phyloP scores from a whole-genome alignment of 2,797 vertebrate species.

The Tinamus major region DNA sequence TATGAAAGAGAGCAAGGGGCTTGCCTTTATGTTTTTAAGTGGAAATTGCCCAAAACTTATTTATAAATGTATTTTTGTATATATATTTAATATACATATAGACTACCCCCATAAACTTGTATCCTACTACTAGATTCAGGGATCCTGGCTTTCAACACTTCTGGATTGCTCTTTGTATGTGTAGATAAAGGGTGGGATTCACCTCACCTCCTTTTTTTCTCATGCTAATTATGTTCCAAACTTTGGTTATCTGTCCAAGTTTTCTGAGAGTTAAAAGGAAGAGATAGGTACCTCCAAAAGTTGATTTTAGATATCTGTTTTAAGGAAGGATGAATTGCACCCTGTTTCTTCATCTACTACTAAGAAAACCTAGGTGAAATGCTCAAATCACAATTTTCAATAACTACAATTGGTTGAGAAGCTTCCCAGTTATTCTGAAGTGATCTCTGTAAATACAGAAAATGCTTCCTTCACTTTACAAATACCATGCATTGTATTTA shows the following conservation, averaged over 20 bases:
- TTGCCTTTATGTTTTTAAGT: not conserved
- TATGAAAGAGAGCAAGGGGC: not conserved
- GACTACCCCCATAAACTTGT: not conserved
- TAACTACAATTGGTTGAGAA: not conserved
- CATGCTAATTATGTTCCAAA: not conserved
- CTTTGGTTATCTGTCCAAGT: not conserved
- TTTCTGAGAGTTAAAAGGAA: not conserved
- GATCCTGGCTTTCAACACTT: not conserved
- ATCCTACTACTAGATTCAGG: not conserved
- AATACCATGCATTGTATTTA: not conserved
- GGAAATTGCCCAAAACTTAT: not conserved
- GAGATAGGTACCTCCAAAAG: not conserved
- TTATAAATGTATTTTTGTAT: not conserved
- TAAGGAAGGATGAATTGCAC: not conserved
- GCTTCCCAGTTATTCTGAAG: not conserved
- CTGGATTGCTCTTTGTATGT: not conserved
- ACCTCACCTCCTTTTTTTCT: not conserved
- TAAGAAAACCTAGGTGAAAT: not conserved
- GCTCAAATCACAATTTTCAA: not conserved
- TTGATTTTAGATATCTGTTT: not conserved
- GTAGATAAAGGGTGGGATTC: not conserved
- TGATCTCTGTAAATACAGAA: not conserved
- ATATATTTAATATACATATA: not conserved
- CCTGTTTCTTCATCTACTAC: not conserved
- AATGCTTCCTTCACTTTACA: conserved; percentile 6